Conservation (phyloP, 2,797 vertebrate species). For the Neomorphus geoffroyi region DNA sequence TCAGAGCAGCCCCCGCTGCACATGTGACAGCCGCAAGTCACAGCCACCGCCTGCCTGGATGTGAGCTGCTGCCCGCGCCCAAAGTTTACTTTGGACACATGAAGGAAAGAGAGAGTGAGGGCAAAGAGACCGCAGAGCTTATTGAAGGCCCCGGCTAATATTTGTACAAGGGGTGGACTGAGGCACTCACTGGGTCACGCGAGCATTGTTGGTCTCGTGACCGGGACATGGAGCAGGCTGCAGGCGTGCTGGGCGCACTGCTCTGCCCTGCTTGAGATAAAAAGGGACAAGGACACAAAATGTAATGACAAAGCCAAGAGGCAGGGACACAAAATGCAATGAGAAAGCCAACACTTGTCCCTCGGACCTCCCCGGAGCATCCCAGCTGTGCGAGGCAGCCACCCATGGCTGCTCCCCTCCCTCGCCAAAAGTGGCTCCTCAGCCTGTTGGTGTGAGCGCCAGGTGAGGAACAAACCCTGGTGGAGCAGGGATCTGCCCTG, state of each 20-base stretch:
- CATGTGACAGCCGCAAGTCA: accelerated
- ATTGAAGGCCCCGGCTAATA: not conserved
- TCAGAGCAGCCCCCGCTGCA: not conserved
- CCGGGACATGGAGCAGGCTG: not conserved
- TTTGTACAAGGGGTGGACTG: not conserved
- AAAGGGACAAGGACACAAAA: not conserved
- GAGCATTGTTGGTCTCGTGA: not conserved
- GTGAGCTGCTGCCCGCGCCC: not conserved
- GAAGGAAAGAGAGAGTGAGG: not conserved
- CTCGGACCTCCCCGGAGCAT: not conserved
- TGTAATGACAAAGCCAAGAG: not conserved
- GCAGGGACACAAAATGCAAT: not conserved
- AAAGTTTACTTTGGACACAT: not conserved
- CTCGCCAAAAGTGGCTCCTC: not conserved
- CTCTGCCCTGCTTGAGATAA: not conserved
- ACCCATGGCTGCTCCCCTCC: not conserved
- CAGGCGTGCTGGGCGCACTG: accelerated
- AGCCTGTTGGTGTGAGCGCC: not conserved
- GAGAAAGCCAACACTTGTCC: conserved; percentile 1
- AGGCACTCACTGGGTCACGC: not conserved
- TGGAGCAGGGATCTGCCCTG: not conserved
- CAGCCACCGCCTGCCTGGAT: not conserved
- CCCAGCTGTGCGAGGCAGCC: not conserved
- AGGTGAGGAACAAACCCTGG: not conserved
- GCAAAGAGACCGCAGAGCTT: not conserved